A percentile compares a stretch with the other conserved stretches of the same genome.
phyloP scores from a whole-genome alignment of 2,113 vertebrate species.

The Serilophus lunatus region DNA sequence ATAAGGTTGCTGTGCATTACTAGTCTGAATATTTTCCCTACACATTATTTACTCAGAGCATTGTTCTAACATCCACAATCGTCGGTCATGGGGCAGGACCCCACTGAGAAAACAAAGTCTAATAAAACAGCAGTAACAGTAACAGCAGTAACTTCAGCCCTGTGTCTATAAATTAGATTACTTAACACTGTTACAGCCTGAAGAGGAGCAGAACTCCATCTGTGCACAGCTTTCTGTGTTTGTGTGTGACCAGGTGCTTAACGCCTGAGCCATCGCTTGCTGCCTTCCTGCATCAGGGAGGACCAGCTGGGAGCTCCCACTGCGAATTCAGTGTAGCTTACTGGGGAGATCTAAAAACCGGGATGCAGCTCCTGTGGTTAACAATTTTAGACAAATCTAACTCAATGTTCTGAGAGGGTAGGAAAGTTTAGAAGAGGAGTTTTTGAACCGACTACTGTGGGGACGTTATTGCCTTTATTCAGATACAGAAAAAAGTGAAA shows the following conservation, averaged over 20 bases:
- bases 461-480: neutral
- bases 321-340: accelerated
- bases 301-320: neutral
- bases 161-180: neutral
- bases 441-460: neutral
- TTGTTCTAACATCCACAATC: neutral
- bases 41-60: neutral
- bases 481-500: neutral
- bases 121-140: slow-evolving; percentile 49
- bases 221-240: neutral
- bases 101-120: slow-evolving; percentile 40
- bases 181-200: neutral
- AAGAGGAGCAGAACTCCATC: slow-evolving; percentile 24
- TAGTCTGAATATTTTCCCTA: neutral
- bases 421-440: neutral
- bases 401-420: neutral
- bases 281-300: neutral
- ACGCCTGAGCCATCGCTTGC: neutral
- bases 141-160: neutral
- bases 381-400: neutral
- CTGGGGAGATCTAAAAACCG: neutral
- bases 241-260: slow-evolving; percentile 5
- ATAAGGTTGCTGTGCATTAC: neutral
- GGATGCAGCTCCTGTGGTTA: neutral
- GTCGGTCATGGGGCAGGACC: slow-evolving; percentile 9